phyloP scores from a whole-genome alignment of 2,113 vertebrate species.

The Lepisosteus oculatus region DNA sequence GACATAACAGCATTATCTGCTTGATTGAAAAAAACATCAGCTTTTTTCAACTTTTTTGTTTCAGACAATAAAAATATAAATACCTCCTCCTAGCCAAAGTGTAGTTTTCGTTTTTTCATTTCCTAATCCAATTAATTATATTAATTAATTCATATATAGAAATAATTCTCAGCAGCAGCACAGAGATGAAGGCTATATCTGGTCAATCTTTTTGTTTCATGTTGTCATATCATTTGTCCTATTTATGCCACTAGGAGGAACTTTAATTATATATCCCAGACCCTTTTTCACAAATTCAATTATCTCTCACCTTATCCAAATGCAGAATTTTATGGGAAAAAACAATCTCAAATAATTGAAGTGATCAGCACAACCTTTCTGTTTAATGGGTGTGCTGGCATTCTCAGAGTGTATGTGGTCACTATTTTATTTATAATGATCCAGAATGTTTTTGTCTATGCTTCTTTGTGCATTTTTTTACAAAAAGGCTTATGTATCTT shows the following conservation, averaged over 20 bases:
- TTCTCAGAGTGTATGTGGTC: slow-evolving; percentile 11
- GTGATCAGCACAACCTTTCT: slow-evolving; percentile 38
- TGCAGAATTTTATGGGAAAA: slow-evolving; percentile 23
- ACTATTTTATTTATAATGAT: slow-evolving; percentile 4
- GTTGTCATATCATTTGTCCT: slow-evolving; percentile 30
- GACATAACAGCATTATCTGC: slow-evolving; percentile 20
- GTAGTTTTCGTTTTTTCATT: slow-evolving; percentile 36
- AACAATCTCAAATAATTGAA: slow-evolving; percentile 45
- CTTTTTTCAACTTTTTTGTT: slow-evolving; percentile 23
- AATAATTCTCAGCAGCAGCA: slow-evolving; percentile 47
- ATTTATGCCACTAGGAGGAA: slow-evolving; percentile 39
- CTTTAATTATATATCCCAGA: slow-evolving; percentile 50
- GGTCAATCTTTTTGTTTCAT: slow-evolving; percentile 45
- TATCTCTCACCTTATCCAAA: slow-evolving; percentile 36
- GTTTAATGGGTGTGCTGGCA: slow-evolving; percentile 41
- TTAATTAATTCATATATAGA: slow-evolving; percentile 42
- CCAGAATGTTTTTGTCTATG: too few species aligned
- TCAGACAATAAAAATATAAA: slow-evolving; percentile 41
- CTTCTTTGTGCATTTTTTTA: neutral
- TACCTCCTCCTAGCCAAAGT: slow-evolving; percentile 31
- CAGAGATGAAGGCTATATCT: slow-evolving; percentile 43
- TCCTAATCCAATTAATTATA: slow-evolving; percentile 29
- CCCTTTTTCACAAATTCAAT: slow-evolving; percentile 50
- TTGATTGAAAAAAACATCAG: slow-evolving; percentile 40
- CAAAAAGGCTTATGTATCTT: neutral